Conservation (phyloP, 2,888 invertebrate species). For the Ctenicera cuprea region DNA sequence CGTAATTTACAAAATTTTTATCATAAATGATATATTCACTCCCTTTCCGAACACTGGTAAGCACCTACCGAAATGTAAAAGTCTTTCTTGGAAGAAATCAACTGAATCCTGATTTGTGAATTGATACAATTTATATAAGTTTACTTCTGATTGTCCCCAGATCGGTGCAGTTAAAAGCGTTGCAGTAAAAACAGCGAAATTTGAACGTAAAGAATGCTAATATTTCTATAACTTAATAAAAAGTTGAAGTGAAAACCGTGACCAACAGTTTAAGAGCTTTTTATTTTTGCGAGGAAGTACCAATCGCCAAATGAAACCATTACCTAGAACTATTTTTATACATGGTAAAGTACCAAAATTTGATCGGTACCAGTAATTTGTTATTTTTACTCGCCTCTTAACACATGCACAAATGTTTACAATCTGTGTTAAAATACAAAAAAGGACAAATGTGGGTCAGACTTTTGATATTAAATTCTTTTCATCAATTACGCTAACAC, state of each 20-base stretch:
- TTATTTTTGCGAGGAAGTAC: conserved; percentile 51
- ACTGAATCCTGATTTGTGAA: conserved; percentile 30
- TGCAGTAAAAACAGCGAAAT: conserved; percentile 47
- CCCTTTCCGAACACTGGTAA: neutral
- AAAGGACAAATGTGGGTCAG: no score
- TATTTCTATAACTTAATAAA: conserved; percentile 39
- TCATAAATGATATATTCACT: neutral
- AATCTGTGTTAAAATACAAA: no score
- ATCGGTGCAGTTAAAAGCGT: conserved; percentile 32
- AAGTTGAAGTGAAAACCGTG: conserved; percentile 56
- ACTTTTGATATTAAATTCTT: no score
- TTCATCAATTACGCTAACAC: no score
- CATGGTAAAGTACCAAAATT: neutral
- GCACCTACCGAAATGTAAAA: conserved; percentile 39
- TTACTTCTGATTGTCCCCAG: conserved; percentile 42
- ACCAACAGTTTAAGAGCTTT: conserved; percentile 48
- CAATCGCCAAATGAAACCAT: conserved; percentile 54
- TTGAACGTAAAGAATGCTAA: conserved; percentile 40
- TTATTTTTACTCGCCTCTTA: no score
- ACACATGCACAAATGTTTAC: no score
- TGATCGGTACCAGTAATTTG: no score
- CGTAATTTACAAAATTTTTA: no score
- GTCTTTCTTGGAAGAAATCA: conserved; percentile 8
- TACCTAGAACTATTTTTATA: conserved; percentile 15
- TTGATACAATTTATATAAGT: conserved; percentile 50